A percentile compares a stretch with the other conserved stretches of the same genome.
phyloP scores from a whole-genome alignment of 2,888 invertebrate species.

The Quadroppia sp. region DNA sequence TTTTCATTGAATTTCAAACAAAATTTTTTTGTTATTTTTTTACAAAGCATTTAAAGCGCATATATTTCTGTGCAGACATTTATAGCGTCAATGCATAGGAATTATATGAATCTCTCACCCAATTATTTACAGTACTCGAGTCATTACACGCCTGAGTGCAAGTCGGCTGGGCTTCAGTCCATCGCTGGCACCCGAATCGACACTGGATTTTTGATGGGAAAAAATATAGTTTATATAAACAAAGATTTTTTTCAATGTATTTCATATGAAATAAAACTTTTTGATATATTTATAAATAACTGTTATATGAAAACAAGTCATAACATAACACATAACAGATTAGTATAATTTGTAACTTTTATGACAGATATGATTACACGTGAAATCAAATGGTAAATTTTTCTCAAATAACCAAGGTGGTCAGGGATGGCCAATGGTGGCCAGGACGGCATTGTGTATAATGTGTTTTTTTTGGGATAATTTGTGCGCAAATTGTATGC shows the following conservation, averaged over 20 bases:
- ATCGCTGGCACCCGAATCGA: slow-evolving; percentile 70
- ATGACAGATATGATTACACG: slow-evolving; percentile 26
- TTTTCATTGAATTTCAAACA: too few relatives aligned
- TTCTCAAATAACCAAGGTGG: background rate
- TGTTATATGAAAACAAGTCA: slow-evolving; percentile 11
- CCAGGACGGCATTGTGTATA: too few relatives aligned
- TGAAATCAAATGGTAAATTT: slow-evolving; percentile 14
- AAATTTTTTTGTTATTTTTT: too few relatives aligned
- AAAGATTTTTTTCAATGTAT: background rate
- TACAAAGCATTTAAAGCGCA: too few relatives aligned
- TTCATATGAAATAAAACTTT: background rate
- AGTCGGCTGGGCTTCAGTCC: slow-evolving; percentile 69
- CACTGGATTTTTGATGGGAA: slow-evolving; percentile 60
- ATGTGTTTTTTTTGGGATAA: too few relatives aligned
- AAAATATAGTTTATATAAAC: background rate
- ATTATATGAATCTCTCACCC: slow-evolving; percentile 1
- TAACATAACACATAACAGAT: slow-evolving; percentile 4
- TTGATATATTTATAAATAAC: background rate
- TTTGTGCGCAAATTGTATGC: too few relatives aligned
- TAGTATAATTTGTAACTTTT: background rate
- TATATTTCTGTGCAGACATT: background rate
- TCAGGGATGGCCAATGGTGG: background rate
- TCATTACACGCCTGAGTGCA: slow-evolving; percentile 62
- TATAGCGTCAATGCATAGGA: background rate
- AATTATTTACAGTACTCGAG: slow-evolving; percentile 20